These are phyloP conservation scores for Loriculus beryllinus DNA, from an alignment of 2,797 vertebrate species.

Conservation along the genomic window DNA sequence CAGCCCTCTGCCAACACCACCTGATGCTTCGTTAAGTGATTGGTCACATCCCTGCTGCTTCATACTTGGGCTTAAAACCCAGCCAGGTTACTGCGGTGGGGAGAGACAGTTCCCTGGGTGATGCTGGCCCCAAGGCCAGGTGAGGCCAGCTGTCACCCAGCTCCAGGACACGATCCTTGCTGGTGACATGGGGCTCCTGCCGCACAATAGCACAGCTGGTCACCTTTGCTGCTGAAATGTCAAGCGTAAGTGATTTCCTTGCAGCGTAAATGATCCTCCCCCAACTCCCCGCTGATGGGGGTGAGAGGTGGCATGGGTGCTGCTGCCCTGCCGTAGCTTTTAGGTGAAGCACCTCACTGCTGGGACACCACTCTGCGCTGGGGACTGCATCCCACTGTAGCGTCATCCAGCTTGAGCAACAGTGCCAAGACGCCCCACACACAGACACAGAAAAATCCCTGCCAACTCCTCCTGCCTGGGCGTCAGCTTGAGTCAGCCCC, in stretches of 20 bases:
- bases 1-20: neutral
- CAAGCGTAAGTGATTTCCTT: conserved; percentile 49
- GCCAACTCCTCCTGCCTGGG: neutral
- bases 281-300: accelerated
- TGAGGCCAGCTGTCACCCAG: conserved; percentile 17
- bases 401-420: neutral
- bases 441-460: neutral
- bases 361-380: neutral
- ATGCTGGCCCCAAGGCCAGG: accelerated
- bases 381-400: neutral
- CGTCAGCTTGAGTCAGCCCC: neutral
- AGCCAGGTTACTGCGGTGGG: neutral
- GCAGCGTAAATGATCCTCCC: neutral
- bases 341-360: neutral
- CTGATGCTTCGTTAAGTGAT: accelerated
- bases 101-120: neutral
- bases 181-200: accelerated
- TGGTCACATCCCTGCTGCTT: neutral
- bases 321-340: neutral
- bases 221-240: conserved; percentile 54
- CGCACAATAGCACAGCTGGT: conserved; percentile 16
- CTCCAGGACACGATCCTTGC: neutral
- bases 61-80: neutral
- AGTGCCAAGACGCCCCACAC: neutral
- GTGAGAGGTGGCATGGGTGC: neutral